Evolutionary conservation across 2,888 invertebrate species (phyloP).

Genomic region (Zaprionus lineosus): DNA sequence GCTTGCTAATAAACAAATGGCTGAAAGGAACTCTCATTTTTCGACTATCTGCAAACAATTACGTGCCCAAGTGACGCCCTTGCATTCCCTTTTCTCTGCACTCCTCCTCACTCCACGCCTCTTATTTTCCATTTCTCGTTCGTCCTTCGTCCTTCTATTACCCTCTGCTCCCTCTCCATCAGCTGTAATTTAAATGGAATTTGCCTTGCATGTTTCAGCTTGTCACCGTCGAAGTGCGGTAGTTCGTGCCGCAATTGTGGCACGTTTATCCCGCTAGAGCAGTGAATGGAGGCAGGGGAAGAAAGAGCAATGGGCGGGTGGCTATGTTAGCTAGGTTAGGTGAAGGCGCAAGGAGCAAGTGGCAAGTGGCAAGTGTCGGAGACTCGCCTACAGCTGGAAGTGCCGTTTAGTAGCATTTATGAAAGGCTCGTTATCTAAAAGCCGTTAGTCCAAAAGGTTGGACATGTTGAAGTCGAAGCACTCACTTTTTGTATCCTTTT

Average conservation of each 20-base stretch:
- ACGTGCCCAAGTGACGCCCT: slow-evolving; percentile 35
- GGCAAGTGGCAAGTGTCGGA: no score
- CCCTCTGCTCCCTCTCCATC: no score
- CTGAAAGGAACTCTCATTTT: slow-evolving; percentile 3
- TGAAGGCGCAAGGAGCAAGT: no score
- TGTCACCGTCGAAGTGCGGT: slow-evolving; percentile 1
- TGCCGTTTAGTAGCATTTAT: slow-evolving; percentile 16
- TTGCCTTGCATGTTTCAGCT: slow-evolving; percentile 27
- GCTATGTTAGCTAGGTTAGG: no score
- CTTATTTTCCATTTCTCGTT: no score
- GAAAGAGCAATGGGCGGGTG: no score
- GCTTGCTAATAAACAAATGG: slow-evolving; percentile 51
- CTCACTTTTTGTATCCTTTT: slow-evolving; percentile 9
- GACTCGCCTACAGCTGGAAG: slow-evolving; percentile 6
- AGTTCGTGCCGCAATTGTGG: slow-evolving; percentile 24
- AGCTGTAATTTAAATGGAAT: slow-evolving; percentile 58
- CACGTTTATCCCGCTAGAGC: slow-evolving; percentile 22
- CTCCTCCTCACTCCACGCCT: no score
- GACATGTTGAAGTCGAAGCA: slow-evolving; percentile 3
- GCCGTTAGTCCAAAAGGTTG: slow-evolving; percentile 37
- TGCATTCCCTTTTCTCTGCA: slow-evolving; percentile 10
- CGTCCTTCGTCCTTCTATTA: background rate
- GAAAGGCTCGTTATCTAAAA: slow-evolving; percentile 44
- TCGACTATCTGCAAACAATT: slow-evolving; percentile 16
- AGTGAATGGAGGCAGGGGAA: background rate